Conservation (phyloP, 2,113 vertebrate genomes). For the Elachura formosa region DNA sequence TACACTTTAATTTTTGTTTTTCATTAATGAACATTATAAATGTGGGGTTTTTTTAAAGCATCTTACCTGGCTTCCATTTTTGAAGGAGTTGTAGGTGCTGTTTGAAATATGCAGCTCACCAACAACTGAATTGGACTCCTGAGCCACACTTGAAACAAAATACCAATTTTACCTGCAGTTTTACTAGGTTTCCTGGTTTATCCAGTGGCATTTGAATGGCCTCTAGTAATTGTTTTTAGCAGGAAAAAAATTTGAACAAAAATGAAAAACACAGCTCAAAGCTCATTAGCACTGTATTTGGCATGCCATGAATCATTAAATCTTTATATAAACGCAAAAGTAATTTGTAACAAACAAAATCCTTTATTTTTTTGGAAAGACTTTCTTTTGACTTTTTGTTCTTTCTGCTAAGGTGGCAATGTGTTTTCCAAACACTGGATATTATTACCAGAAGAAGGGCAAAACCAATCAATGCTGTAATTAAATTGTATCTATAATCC, state of each 20-base stretch:
- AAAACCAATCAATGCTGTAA: not conserved
- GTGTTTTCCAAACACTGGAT: not conserved
- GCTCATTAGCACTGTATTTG: slow-evolving; percentile 44
- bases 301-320: slow-evolving; percentile 43
- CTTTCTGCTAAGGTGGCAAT: not conserved
- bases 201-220: slow-evolving; percentile 11
- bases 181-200: slow-evolving; percentile 60
- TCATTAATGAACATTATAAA: not conserved
- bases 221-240: slow-evolving; percentile 43
- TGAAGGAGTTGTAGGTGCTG: not conserved
- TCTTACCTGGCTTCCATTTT: not conserved
- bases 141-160: slow-evolving; percentile 27
- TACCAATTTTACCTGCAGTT: slow-evolving; percentile 52
- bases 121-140: slow-evolving; percentile 10
- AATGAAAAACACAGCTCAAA: slow-evolving; percentile 35
- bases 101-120: not conserved
- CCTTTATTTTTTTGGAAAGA: not conserved
- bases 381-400: not conserved
- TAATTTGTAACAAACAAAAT: slow-evolving; percentile 44
- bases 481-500: not conserved
- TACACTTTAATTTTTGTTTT: not conserved
- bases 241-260: slow-evolving; percentile 9
- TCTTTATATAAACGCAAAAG: slow-evolving; percentile 42
- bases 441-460: not conserved
- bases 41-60: not conserved